Percentiles rank a stretch among this genome's conserved stretches.
Evolutionary conservation across 2,113 vertebrate species (phyloP).

Genomic region (Gnathonemus longibarbis): DNA sequence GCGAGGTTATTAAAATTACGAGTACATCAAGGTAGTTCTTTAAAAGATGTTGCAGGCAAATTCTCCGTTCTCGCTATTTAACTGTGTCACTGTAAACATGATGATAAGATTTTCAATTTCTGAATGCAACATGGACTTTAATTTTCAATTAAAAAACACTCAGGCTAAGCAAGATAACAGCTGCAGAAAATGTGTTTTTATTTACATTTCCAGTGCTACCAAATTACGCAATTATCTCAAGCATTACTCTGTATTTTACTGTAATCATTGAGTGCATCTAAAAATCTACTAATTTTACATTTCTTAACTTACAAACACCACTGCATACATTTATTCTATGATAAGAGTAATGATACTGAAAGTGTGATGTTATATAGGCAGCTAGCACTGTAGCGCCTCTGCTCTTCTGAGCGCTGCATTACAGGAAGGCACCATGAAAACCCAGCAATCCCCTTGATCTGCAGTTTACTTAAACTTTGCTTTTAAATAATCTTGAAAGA

Average conservation of each 20-base stretch:
- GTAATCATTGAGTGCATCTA: constrained; percentile 4
- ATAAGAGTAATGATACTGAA: not conserved
- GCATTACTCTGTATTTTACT: not conserved
- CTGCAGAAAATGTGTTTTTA: constrained; percentile 6
- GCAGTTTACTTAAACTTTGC: not conserved
- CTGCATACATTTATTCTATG: not conserved
- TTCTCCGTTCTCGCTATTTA: not conserved
- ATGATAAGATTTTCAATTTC: constrained; percentile 13
- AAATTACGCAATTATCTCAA: constrained; percentile 1
- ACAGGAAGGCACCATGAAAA: not conserved
- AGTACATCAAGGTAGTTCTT: not conserved
- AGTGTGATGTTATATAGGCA: not conserved
- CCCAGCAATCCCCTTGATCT: not conserved
- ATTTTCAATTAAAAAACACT: constrained; percentile 19
- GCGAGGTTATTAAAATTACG: not conserved
- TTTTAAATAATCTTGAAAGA: not conserved
- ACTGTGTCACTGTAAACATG: constrained; percentile 7
- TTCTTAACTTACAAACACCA: not conserved
- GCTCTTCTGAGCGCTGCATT: not conserved
- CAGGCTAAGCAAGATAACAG: not conserved
- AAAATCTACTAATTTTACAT: not conserved
- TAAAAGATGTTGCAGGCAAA: not conserved
- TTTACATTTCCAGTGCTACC: not conserved
- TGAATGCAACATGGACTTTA: not conserved
- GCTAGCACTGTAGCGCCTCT: not conserved